Evolutionary conservation across 2,888 invertebrate genomes (phyloP), one percentile per base, ranked within the genome.

Genomic region (Drosophila birchii): DNA sequence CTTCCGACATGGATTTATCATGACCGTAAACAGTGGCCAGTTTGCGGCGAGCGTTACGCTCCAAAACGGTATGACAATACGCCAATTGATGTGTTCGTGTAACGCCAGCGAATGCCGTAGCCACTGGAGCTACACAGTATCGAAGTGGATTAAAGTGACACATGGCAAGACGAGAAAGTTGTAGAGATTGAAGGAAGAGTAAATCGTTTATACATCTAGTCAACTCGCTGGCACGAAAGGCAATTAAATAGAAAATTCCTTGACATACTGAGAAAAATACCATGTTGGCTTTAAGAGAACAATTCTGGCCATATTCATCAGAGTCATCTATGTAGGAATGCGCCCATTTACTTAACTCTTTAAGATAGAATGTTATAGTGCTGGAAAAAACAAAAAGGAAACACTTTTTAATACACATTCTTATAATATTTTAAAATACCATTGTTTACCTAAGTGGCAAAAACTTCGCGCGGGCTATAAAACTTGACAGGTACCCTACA

Each of bases 191-290:
- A 44, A 98, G 94, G 91, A 96, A 97, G 59, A 95, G 93, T 56
- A 97, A 92, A 92, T 95, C 98, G 93, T 96, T 96, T 91, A 95
- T 95, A 81, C 94, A 95, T 64, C 94, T 94, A 47, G 97, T 95
- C 80, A 99, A 93, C 89, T 98, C 96, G 81, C 95, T 95, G 91
- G 97, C 96, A 71, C 98, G 95, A 91, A 98, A 98, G 0, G 97
- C 96, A 71, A 99, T 95, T 18, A 98, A 94, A 92, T 99, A 98
- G 93, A 99, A 98, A 49, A 98, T 93, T 0, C 97, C 95, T 92
- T 99, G 98, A 82, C 98, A 98, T 5, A 98, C 95, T 1, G 97
- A 95, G 91, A 98, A 98, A 93, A 99, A 99, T 0, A 98, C 96
- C 5, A 95, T 94, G 90, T 99, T 98, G 0, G 95, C 94, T 82